Evolutionary conservation across 2,888 invertebrate species (phyloP), one percentile per base, ranked within the genome.

Genomic region (Ichneumon xanthorius): DNA sequence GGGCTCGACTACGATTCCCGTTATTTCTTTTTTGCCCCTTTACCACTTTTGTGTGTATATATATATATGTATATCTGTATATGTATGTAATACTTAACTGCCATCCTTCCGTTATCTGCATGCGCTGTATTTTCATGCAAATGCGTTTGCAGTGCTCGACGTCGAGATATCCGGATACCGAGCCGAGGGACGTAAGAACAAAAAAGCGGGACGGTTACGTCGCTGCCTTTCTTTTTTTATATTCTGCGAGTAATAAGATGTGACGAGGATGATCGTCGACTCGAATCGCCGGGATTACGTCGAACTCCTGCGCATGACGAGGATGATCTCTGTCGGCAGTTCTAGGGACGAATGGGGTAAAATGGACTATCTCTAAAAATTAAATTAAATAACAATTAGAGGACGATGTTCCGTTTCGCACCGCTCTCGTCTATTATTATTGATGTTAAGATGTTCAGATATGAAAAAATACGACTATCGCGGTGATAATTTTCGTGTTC

Each of bases 61-160:
- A 22, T 26, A 1, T 55, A 9, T 55, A 19, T 55, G 2, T 22
- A 16, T 55, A 55, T 55, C 1, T 55, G 0, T 19, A 55, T 9
- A 16, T 19, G 37, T 50, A 26, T 40, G 30, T 30, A 45, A 73
- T 61, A 45, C 45, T 48, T 45, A 30, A 5, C 58, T 58, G 1
- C 19, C 58, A 22, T 61, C 45, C 45, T 48, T 48, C 26, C 14
- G 7, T 58, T 37, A 33, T 73, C 63, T 50, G 55, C 58, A 48
- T 45, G 73, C 16, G 53, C 71, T 77, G 45, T 80, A 73, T 81
- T 78, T 81, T 81, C 73, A 85, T 85, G 85, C 85, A 81, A 85
- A 80, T 81, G 73, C 71, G 14, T 80, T 73, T 81, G n/a, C 73
- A 78, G 65, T 26, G 48, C 73, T 78, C 63, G 72, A 71, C 50